Conservation (phyloP, 2,797 vertebrate genomes). For the Natrix natrix region DNA sequence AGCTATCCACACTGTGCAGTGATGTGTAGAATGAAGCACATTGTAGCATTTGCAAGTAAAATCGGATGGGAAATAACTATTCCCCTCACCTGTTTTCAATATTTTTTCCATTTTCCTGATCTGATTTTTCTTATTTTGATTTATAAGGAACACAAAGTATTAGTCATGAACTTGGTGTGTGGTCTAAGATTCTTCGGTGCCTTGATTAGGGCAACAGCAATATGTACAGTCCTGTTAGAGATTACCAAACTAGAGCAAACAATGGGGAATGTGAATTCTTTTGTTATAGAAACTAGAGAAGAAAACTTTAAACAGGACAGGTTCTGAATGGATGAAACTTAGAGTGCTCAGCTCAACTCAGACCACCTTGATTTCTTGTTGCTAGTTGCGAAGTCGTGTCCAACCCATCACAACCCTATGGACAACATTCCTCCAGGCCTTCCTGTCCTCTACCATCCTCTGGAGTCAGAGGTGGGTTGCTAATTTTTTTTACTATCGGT, state of each 20-base stretch:
- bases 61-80: background rate
- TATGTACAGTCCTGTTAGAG: background rate
- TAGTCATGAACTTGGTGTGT: background rate
- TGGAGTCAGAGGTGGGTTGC: too few species aligned
- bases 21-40: background rate
- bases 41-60: background rate
- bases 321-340: background rate
- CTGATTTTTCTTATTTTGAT: background rate
- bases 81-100: background rate
- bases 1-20: background rate
- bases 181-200: background rate
- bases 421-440: too few species aligned
- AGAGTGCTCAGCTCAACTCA: background rate
- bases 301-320: background rate
- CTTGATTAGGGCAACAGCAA: background rate
- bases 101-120: background rate
- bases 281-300: background rate
- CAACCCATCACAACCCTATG: too few species aligned
- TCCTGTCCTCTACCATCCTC: too few species aligned
- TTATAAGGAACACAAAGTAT: background rate
- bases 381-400: too few species aligned
- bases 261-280: background rate
- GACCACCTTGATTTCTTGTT: background rate
- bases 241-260: background rate
- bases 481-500: too few species aligned